Evolutionary conservation across 2,113 vertebrate genomes (phyloP), one percentile per base, ranked within the genome.

Genomic region (Sterrhoptilus dennistouni): DNA sequence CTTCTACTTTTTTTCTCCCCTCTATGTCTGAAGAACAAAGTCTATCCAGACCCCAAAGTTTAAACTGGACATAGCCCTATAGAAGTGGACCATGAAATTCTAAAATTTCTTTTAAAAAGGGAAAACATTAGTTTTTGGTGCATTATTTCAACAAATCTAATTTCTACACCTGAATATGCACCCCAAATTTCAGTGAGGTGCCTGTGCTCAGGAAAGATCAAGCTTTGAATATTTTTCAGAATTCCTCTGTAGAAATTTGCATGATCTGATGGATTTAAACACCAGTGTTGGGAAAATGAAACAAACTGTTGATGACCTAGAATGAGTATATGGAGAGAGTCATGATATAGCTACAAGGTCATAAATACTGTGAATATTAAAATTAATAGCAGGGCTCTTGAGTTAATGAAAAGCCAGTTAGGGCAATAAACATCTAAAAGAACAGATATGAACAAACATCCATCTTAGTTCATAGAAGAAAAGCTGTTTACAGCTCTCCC

Each of bases 391-490:
- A 79, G 87, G 91, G 91, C 83, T 87, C 65, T 91, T 68, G 76
- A 95, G 77, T 75, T 95, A 96, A 96, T 92, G 95, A 95, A 95
- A 95, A 96, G 94, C 86, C 76, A 83, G 94, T 95, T 95, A 93
- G 71, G 79, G 77, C 95, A 87, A 87, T 95, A 87, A 94, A 52
- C 29, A 89, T 49, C 87, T 35, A 40, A 89, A 94, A 91, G 80
- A 90, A 68, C 56, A 78, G 60, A 25, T 49, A 83, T 19, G 80
- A 94, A 79, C 72, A 94, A 82, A 53, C 57, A 92, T 84, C 65
- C 72, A 68, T 89, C 86, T 49, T 56, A 56, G 69, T 28, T 74
- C 72, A 29, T 9, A 0, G 8, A 44, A 42, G 28, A 75, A 56
- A 31, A 5, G 60, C 77, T 87, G 56, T 68, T 96, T 71, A 50